Evolutionary conservation across 2,888 invertebrate genomes (phyloP), one percentile per base, ranked within the genome.

Genomic region (Branchinecta sandiegonensis): DNA sequence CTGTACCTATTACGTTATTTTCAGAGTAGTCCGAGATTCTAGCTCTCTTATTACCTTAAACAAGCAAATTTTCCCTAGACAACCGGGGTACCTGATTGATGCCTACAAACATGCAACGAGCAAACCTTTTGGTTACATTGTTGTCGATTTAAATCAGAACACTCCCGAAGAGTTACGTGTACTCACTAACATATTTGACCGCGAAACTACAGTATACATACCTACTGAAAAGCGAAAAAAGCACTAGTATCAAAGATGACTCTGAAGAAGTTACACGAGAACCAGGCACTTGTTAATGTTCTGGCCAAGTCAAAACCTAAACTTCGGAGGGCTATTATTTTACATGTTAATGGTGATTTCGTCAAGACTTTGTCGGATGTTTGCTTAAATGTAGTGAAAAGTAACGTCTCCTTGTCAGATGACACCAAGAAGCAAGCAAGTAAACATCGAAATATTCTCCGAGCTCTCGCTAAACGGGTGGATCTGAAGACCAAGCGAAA

Each of bases 171-270:
- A 56, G 56, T 8, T 56, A 14, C 56, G 56, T 7, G 56, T 56
- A 56, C 56, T 14, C 56, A 56, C 56, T 56, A 8, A 56, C 14
- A 8, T 56, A 14, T 56, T 56, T 56, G 56, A 56, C 14, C n/a
- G 14, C 8, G 9, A 56, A 56, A 56, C 8, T 5, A 56, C 56
- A 8, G 56, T 56, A 56, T 56, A 56, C 8, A n/a, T 56, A 56
- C 56, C 56, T 8, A 14, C 14, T n/a, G 14, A 56, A 14, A 56
- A 14, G n/a, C n/a, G 14, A 8, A 37, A 56, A 56, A 56, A 14
- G 56, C 56, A 56, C 14, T 56, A 56, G 56, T 56, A 14, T n/a
- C 56, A 56, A 56, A n/a, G 7, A 56, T 56, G 56, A 56, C 56
- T 8, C 14, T 56, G 56, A 56, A 56, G 56, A 56, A 56, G 56